Evolutionary conservation across 2,797 vertebrate genomes (phyloP).

Genomic region (Gymnocypris eckloni): DNA sequence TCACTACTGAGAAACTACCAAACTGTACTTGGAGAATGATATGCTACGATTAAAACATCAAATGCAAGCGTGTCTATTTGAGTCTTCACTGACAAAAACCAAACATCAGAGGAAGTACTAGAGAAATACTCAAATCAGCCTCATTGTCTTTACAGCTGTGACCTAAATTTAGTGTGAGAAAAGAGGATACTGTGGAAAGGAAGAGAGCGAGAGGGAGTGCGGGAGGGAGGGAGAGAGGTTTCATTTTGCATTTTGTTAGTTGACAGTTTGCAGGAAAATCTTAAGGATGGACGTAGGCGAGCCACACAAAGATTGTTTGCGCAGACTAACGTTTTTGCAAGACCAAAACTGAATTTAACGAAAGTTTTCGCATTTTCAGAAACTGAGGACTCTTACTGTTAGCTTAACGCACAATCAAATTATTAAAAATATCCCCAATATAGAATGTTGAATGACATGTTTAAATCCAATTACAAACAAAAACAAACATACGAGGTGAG

Average conservation of each 20-base stretch:
- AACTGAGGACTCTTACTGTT: background rate
- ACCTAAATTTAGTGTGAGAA: constrained; percentile 84
- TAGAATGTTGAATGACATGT: background rate
- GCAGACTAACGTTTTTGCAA: background rate
- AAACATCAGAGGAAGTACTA: constrained; percentile 75
- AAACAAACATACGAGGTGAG: background rate
- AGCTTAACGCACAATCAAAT: background rate
- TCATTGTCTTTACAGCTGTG: constrained; percentile 82
- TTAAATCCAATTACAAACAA: constrained; percentile 6
- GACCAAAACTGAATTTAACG: background rate
- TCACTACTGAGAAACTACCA: constrained; percentile 61
- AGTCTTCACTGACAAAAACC: constrained; percentile 56
- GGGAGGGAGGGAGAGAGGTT: constrained; percentile 16
- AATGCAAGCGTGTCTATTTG: constrained; percentile 4
- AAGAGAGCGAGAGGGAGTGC: constrained; percentile 9
- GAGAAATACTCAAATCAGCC: constrained; percentile 80
- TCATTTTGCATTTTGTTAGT: constrained; percentile 51
- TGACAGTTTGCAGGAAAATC: constrained; percentile 48
- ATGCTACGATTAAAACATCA: constrained; percentile 10
- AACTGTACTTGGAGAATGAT: background rate
- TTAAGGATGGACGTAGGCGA: constrained; percentile 26
- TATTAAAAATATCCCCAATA: background rate
- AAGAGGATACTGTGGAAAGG: constrained; percentile 56
- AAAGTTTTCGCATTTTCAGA: background rate
- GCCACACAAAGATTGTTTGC: background rate